Percentiles rank a stretch among this genome's conserved stretches.
These are phyloP conservation scores for Amphiduros pacificus DNA, from an alignment of 2,888 invertebrate genomes.

Conservation along the genomic window DNA sequence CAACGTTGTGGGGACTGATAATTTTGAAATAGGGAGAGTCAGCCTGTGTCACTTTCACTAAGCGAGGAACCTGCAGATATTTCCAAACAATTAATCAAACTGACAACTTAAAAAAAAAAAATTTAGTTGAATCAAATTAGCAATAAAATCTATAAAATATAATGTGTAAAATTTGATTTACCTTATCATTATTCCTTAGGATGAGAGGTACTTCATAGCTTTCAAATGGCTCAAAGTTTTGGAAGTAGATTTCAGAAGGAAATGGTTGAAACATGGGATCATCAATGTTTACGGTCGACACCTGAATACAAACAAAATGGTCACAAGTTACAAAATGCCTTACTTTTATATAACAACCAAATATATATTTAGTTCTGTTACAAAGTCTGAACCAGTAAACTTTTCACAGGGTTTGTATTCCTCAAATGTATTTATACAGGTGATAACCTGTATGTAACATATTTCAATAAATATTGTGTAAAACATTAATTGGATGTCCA, in stretches of 20 bases:
- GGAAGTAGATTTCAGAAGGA: constrained; percentile 59
- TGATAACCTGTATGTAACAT: no score
- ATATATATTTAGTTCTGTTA: no score
- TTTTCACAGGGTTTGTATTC: no score
- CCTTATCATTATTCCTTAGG: constrained; percentile 59
- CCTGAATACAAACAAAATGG: constrained; percentile 36
- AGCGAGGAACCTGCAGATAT: constrained; percentile 52
- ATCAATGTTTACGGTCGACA: constrained; percentile 56
- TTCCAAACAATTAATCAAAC: not conserved
- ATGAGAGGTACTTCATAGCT: constrained; percentile 57
- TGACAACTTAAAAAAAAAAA: not conserved
- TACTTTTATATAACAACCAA: no score
- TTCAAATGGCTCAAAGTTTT: constrained; percentile 57
- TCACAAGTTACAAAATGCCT: not conserved
- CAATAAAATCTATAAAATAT: not conserved
- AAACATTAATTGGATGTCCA: no score
- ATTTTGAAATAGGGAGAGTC: constrained; percentile 60
- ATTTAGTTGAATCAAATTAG: no score
- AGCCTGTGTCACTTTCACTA: constrained; percentile 57
- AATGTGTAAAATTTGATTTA: constrained; percentile 20
- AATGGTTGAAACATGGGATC: constrained; percentile 60
- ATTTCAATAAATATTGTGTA: no score
- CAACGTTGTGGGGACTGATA: constrained; percentile 55
- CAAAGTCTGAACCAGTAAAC: no score
- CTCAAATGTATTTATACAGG: no score